These are phyloP conservation scores for Gadus macrocephalus DNA, from an alignment of 2,113 vertebrate genomes.

Conservation along the genomic window DNA sequence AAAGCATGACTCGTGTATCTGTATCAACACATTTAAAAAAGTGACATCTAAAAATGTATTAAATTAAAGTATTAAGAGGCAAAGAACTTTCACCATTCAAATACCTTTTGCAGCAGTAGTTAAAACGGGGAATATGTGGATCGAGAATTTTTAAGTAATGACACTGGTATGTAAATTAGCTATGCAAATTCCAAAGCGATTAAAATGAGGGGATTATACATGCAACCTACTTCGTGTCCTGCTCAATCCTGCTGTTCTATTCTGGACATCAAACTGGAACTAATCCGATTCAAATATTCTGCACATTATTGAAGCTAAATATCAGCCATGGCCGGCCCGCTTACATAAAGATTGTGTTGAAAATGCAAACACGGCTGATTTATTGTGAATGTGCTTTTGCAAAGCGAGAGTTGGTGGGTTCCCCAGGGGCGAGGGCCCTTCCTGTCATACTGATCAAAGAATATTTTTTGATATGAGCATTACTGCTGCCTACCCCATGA, in stretches of 20 bases:
- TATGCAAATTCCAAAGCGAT: conserved; percentile 48
- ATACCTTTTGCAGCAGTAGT: too few species aligned
- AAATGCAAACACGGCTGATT: conserved; percentile 50
- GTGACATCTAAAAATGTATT: too few species aligned
- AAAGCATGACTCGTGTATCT: too few species aligned
- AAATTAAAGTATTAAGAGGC: too few species aligned
- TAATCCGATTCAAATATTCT: conserved; percentile 64
- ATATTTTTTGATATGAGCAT: conserved; percentile 65
- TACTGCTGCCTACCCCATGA: conserved; percentile 63
- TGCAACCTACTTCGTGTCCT: conserved; percentile 43
- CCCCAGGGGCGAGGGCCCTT: conserved; percentile 65
- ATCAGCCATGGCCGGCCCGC: conserved; percentile 40
- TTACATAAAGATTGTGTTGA: conserved; percentile 22
- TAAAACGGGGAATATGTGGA: conserved; percentile 6
- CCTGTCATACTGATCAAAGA: conserved; percentile 69
- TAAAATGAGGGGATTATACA: conserved; percentile 53
- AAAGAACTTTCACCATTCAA: too few species aligned
- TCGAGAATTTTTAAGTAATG: conserved; percentile 25
- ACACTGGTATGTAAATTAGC: conserved; percentile 40
- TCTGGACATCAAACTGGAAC: conserved; percentile 59
- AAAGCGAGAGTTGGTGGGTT: conserved; percentile 63
- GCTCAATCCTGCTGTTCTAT: conserved; percentile 46
- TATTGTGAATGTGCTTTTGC: conserved; percentile 64
- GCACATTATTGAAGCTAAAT: conserved; percentile 68
- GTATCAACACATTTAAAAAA: too few species aligned